Evolutionary conservation across 2,888 invertebrate species (phyloP).

Genomic region (Epirrhoe alternata): DNA sequence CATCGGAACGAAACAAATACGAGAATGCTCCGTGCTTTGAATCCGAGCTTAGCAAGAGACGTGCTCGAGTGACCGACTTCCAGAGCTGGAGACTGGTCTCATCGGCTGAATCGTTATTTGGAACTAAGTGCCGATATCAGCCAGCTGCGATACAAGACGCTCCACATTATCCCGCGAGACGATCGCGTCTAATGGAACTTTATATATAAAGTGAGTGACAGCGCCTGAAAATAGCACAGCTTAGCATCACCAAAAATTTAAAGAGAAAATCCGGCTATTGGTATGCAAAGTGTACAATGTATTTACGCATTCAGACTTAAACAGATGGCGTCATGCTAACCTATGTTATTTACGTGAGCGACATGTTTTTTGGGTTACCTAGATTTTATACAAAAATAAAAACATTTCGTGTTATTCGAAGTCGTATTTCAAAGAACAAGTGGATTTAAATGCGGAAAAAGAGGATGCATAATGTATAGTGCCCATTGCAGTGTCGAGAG

Average conservation of each 20-base stretch:
- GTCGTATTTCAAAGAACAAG: conserved; percentile 16
- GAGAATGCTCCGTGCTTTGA: conserved; percentile 47
- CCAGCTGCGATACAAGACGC: conserved; percentile 54
- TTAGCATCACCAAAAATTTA: conserved; percentile 30
- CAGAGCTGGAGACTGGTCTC: conserved; percentile 46
- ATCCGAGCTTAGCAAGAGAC: conserved; percentile 53
- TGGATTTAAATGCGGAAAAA: conserved; percentile 11
- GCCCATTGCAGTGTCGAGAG: conserved; percentile 40
- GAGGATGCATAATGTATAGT: conserved; percentile 35
- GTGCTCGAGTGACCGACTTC: conserved; percentile 61
- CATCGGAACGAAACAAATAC: conserved; percentile 50
- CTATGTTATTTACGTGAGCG: conserved; percentile 30
- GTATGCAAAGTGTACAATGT: conserved; percentile 46
- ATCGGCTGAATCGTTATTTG: conserved; percentile 52
- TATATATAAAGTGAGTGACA: conserved; percentile 43
- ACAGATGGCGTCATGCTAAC: conserved; percentile 36
- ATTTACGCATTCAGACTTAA: conserved; percentile 33
- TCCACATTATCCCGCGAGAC: conserved; percentile 44
- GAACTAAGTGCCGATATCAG: conserved; percentile 57
- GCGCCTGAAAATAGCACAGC: conserved; percentile 23
- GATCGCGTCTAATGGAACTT: conserved; percentile 46
- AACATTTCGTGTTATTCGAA: conserved; percentile 8
- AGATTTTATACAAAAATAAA: conserved; percentile 2
- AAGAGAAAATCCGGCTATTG: conserved; percentile 35
- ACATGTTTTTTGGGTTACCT: conserved; percentile 14